These are phyloP conservation scores for Drosophila setifemur DNA, from an alignment of 1,140 invertebrate genomes.

Conservation along the genomic window DNA sequence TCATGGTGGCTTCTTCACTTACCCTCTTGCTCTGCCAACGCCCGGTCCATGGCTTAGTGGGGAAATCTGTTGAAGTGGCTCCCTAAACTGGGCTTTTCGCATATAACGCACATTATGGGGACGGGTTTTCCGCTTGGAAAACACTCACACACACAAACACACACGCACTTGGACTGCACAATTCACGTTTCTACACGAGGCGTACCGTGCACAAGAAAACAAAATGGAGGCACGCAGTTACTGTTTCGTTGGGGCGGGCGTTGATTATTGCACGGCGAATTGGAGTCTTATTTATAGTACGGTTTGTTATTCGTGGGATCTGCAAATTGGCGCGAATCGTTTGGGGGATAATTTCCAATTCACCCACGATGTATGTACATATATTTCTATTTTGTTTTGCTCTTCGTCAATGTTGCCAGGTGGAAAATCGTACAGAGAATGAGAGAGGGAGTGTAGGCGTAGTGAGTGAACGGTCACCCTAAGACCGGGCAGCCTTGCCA, in stretches of 20 bases:
- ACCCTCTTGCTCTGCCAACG: constrained; percentile 10
- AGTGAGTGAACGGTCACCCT: no score
- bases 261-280: neutral
- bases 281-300: neutral
- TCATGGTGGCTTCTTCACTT: constrained; percentile 14
- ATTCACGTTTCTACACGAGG: no score
- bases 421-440: constrained; percentile 4
- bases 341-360: constrained; percentile 29
- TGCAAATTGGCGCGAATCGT: constrained; percentile 34
- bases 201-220: constrained; percentile 3
- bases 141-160: neutral
- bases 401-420: constrained; percentile 7
- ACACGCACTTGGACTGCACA: neutral
- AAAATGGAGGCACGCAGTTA: constrained; percentile 20
- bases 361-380: constrained; percentile 11
- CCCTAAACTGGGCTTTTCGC: neutral
- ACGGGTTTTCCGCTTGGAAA: constrained; percentile 4
- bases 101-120: constrained; percentile 10
- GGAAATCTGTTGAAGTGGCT: neutral
- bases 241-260: neutral
- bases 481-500: no score
- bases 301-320: neutral
- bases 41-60: constrained; percentile 16
- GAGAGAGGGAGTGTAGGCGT: neutral
- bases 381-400: constrained; percentile 36